Evolutionary conservation across 2,888 invertebrate species (phyloP), one percentile per base, ranked within the genome.

Genomic region (Macropis europaea): DNA sequence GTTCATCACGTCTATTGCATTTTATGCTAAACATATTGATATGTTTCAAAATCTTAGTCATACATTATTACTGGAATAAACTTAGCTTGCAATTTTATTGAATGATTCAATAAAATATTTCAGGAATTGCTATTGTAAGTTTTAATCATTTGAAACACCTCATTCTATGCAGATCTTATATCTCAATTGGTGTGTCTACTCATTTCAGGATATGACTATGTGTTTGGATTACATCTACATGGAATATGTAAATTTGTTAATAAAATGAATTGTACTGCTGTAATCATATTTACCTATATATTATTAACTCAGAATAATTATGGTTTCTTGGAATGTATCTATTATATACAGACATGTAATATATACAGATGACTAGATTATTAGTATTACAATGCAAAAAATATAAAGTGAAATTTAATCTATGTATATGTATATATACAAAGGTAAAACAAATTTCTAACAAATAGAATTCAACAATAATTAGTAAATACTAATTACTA

Each of bases 321-420:
- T 28, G 47, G 9, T 36, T 50, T 26, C 17, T 36, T 6, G 19
- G 13, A 40, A 52, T 13, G n/a, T n/a, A n/a, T n/a, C n/a, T n/a
- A n/a, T n/a, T n/a, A n/a, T n/a, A n/a, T n/a, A n/a, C n/a, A n/a
- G n/a, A n/a, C n/a, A n/a, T n/a, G n/a, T n/a, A n/a, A 26, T 47
- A 47, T 6, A 47, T 48, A 36, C 22, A 45, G n/a, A 5, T 42
- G 72, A 72, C 63, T 71, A 72, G 72, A 63, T 45, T 30, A 36
- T 34, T 62, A 42, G 22, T 32, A 57, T 48, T 34, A 45, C 15
- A 28, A 22, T 42, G 47, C 17, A 54, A 42, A 17, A 22, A 5
- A 50, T 26, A 68, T 47, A 13, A 6, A 57, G 28, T 7, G 40
- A 32, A 17, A 47, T 17, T 40, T 50, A 17, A 22, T 26, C 26